Base-by-base conservation (phyloP, 1,140 invertebrate species). In the Augochlora pura region DNA sequence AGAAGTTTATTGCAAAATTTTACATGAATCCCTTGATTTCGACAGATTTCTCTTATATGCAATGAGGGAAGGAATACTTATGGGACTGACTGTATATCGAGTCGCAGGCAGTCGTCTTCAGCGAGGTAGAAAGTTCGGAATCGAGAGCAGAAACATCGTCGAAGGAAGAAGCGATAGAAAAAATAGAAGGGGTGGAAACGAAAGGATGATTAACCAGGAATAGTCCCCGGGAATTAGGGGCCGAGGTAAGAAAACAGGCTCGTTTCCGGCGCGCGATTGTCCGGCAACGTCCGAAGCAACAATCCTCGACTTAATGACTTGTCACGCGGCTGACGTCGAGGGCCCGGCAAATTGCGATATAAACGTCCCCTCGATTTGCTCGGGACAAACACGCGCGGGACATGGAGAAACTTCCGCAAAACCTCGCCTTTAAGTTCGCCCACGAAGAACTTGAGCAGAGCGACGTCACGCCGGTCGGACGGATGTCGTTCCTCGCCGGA, bases 271-370 rank as follows among this genome's bases (percentile, higher is more conserved):
- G 49, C 16, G 9, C 39, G 52, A 23, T 42, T 21, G 49, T 9
- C 2, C 25, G 21, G 54, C 54, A 52, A 69, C 2, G 23, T 67
- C 9, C 25, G 39, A 74, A 57, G 32, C 52, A 62, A 68, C 52
- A 62, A 68, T 62, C 27, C n/a, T 64, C 57, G 49, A 73, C 21
- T 80, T 81, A 85, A 85, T 64, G 72, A 77, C n/a, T 69, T 42
- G 59, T 84, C 72, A 62, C 14, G 12, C 32, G 38, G 1, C 38
- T 64, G 63, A 82, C 64, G 49, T 54, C 39, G 52, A 49, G 52
- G 38, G 8, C 49, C 73, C 38, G 38, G 25, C 10, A 32, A 42
- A 80, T 76, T 77, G 64, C n/a, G 46, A 74, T 62, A 70, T 18
- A 72, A 74, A 82, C 54, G 54, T 75, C 78, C 42, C 66, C 46